Evolutionary conservation across 2,113 vertebrate species (phyloP).

Genomic region (Lucifuga dentata): DNA sequence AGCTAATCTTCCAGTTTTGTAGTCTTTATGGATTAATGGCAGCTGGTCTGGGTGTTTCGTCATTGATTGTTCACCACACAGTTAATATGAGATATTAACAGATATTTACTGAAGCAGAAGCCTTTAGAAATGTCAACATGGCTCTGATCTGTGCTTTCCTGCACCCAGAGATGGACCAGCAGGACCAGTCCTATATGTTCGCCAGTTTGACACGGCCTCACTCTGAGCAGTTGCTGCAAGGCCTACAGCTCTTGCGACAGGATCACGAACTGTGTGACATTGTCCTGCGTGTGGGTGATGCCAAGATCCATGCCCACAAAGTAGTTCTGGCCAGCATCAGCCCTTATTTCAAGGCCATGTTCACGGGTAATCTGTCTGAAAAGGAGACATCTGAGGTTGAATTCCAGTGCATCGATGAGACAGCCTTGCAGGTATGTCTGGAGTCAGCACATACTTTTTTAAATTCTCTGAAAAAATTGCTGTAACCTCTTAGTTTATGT

Average conservation of each 20-base stretch:
- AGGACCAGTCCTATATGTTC: constrained; percentile 95
- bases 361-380: constrained; percentile 95
- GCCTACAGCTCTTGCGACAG: constrained; percentile 95
- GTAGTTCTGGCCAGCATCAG: constrained; percentile 98
- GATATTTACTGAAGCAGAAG: neutral
- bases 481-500: too few species aligned
- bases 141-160: constrained; percentile 31
- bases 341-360: constrained; percentile 99
- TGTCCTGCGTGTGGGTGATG: constrained; percentile 93
- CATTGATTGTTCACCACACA: neutral
- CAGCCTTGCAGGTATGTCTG: constrained; percentile 88
- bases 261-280: constrained; percentile 97
- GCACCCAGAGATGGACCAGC: constrained; percentile 92
- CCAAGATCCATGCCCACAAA: constrained; percentile 97
- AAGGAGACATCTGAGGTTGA: constrained; percentile 97
- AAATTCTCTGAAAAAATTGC: too few species aligned
- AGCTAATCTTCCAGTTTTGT: neutral
- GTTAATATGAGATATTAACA: neutral
- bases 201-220: constrained; percentile 96
- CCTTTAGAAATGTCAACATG: constrained; percentile 18
- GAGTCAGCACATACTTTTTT: neutral
- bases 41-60: neutral
- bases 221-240: constrained; percentile 97
- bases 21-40: neutral
- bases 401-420: constrained; percentile 95